A percentile compares a stretch with the other conserved stretches of the same genome.
These are phyloP conservation scores for Vesta saturnalis DNA, from an alignment of 2,888 invertebrate species.

Conservation along the genomic window DNA sequence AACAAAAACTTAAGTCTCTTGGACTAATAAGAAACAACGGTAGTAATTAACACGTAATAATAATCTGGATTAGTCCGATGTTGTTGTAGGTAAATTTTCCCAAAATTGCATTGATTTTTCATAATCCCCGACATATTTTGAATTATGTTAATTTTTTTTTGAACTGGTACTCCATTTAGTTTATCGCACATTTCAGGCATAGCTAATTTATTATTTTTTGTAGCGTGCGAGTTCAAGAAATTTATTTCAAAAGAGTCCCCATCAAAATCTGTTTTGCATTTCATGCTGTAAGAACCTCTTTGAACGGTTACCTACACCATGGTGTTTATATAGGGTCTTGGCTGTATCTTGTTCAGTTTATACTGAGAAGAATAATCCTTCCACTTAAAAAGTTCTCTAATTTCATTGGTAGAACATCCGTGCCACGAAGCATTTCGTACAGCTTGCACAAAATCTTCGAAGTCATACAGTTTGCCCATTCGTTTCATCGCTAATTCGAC, in stretches of 20 bases:
- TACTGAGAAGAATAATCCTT: conserved; percentile 2
- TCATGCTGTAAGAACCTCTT: neutral
- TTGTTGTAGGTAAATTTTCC: conserved; percentile 1
- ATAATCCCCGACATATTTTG: conserved; percentile 2
- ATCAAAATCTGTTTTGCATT: neutral
- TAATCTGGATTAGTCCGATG: neutral
- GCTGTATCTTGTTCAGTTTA: neutral
- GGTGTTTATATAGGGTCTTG: neutral
- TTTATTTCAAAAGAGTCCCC: neutral
- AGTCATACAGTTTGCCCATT: conserved; percentile 37
- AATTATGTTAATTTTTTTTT: neutral
- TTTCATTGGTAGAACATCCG: conserved; percentile 9
- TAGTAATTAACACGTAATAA: neutral
- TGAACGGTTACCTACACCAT: conserved; percentile 5
- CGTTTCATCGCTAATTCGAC: conserved; percentile 41
- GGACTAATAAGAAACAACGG: neutral
- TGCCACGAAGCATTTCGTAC: neutral
- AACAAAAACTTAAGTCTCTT: conserved; percentile 1
- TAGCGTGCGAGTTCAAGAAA: neutral
- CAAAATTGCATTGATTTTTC: conserved; percentile 7
- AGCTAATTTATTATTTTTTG: neutral
- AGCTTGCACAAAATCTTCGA: conserved; percentile 2
- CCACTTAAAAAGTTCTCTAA: neutral
- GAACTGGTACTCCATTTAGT: neutral
- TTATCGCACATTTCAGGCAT: neutral